phyloP scores from a whole-genome alignment of 92 coral and sea anemone genomes.

The Bergia puertoricense region DNA sequence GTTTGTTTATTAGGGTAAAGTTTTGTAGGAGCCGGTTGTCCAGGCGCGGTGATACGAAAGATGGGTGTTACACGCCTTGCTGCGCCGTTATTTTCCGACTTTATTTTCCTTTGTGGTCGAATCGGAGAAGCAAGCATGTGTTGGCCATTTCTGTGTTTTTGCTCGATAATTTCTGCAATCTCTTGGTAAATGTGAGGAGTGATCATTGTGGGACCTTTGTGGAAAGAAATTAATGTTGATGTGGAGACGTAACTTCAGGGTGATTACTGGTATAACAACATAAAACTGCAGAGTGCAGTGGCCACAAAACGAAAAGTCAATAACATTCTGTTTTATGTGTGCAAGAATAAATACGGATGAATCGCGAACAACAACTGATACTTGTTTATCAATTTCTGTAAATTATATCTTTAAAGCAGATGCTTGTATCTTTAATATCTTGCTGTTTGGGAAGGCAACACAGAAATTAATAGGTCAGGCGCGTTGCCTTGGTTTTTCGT shows the following conservation, averaged over 20 bases:
- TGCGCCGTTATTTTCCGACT: background rate
- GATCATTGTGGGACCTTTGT: constrained; percentile 28
- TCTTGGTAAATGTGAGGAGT: constrained; percentile 19
- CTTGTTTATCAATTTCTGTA: background rate
- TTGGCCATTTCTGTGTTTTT: constrained; percentile 15
- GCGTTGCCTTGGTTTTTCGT: too few species aligned
- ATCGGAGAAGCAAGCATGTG: constrained; percentile 4
- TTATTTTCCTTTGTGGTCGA: background rate
- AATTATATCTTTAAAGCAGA: too few species aligned
- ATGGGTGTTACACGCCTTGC: background rate
- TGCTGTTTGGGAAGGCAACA: too few species aligned
- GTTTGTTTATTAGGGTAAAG: background rate
- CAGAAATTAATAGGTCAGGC: too few species aligned
- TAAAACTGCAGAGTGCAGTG: too few species aligned
- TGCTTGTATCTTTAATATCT: too few species aligned
- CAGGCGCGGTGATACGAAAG: background rate
- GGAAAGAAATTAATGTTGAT: constrained; percentile 18
- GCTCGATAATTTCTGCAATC: constrained; percentile 24
- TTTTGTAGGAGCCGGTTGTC: background rate
- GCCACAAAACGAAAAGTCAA: too few species aligned
- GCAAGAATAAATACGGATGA: background rate
- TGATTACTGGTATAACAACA: background rate
- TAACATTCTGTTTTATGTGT: too few species aligned
- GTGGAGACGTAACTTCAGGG: background rate
- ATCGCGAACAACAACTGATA: background rate